Base-by-base conservation (phyloP, 2,888 invertebrate species). In the Cataglyphis albicans region DNA sequence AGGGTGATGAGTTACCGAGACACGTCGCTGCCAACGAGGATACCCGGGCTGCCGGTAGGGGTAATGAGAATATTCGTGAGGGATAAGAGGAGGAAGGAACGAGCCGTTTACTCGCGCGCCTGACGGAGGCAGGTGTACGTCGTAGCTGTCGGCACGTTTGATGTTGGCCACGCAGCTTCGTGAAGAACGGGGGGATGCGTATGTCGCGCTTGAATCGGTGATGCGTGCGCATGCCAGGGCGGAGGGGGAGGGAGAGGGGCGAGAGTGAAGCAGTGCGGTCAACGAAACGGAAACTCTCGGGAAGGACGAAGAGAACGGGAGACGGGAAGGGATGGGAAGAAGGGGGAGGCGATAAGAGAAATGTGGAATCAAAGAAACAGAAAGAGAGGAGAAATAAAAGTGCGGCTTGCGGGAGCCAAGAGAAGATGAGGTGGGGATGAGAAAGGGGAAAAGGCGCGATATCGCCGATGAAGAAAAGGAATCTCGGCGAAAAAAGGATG, bases 121-220 rank as follows among this genome's bases (percentile, higher is more conserved):
- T 89, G 92, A 92, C 91, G 88, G 88, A 91, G 92, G 91, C 92
- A 92, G 92, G 92, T 92, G 92, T 89, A 83, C 91, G 88, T 91
- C 90, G 84, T 85, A 88, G 90, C 88, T 89, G 92, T 92, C 92
- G 92, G 92, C 91, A 86, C 91, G 87, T 92, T 92, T 92, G 92
- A 92, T 92, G 89, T 92, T 90, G 82, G 89, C 89, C 86, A 89
- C 88, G 89, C 86, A 87, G 81, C 83, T 73, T 88, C 44, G 81
- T 76, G 87, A 88, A 86, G 90, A 89, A 88, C 82, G 87, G 87
- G 81, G 76, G 83, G 89, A 89, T 90, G 88, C 86, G 90, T 90
- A 80, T 89, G 90, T 90, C 90, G 91, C 86, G 82, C 68, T 87
- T 80, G 89, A 87, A 87, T 89, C 86, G 86, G 84, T 85, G 86